Evolutionary conservation across 2,113 vertebrate species (phyloP).

Genomic region (Erinaceus europaeus): DNA sequence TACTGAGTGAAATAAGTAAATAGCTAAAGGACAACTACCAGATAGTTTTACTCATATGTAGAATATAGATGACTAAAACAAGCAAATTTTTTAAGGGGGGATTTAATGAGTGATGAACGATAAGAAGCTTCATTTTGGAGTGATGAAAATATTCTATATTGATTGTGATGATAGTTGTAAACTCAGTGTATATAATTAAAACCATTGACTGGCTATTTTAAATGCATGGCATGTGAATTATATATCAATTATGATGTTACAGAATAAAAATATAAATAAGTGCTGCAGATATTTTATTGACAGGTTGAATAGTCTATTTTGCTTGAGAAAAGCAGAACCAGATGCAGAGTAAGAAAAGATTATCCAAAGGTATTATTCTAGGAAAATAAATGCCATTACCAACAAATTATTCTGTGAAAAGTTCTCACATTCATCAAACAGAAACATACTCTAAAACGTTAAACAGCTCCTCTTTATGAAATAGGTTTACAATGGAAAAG

Average conservation of each 20-base stretch:
- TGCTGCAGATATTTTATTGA: neutral
- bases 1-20: no score
- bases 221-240: neutral
- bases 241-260: neutral
- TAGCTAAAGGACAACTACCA: no score
- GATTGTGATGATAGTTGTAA: neutral
- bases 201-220: neutral
- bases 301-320: neutral
- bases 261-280: conserved; percentile 10
- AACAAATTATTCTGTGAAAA: neutral
- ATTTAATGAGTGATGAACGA: no score
- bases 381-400: neutral
- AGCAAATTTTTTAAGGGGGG: no score
- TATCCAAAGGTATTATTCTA: neutral
- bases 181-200: neutral
- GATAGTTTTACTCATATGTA: no score
- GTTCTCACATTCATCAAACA: neutral
- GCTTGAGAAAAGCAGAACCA: neutral
- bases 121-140: no score
- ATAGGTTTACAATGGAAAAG: neutral
- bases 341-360: neutral
- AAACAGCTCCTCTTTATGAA: neutral
- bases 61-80: no score
- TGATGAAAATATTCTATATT: neutral
- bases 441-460: neutral